Conservation (phyloP, 2,113 vertebrate species). For the Xyrauchen texanus region DNA sequence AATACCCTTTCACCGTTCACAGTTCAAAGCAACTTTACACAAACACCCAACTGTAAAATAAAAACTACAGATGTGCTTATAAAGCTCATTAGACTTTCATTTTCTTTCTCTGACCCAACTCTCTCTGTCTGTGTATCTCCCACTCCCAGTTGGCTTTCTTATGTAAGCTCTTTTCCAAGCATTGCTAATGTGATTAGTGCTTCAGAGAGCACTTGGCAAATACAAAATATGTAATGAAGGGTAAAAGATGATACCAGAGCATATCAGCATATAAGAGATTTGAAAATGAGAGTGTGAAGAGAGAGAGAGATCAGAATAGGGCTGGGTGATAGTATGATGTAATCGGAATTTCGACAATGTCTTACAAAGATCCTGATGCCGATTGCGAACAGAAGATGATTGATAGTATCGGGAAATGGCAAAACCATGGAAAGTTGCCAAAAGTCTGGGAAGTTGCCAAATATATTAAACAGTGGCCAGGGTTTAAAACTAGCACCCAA, state of each 20-base stretch:
- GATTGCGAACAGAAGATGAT: too few relatives aligned
- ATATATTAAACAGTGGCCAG: too few relatives aligned
- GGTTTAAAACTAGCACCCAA: too few relatives aligned
- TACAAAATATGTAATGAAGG: constrained; percentile 57
- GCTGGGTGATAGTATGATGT: too few relatives aligned
- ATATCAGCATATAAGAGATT: constrained; percentile 34
- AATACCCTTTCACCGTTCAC: too few relatives aligned
- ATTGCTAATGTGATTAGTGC: constrained; percentile 53
- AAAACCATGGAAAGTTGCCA: too few relatives aligned
- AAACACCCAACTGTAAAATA: constrained; percentile 11
- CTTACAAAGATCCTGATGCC: too few relatives aligned
- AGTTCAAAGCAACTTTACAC: too few relatives aligned
- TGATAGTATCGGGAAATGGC: too few relatives aligned
- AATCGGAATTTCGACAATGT: too few relatives aligned
- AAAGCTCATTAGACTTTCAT: neutral
- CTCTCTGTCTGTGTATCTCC: constrained; percentile 37
- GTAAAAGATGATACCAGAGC: constrained; percentile 31
- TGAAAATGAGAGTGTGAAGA: neutral
- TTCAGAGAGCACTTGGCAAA: constrained; percentile 42
- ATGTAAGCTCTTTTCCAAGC: constrained; percentile 46
- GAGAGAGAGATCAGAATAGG: neutral
- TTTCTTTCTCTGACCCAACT: neutral
- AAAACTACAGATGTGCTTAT: constrained; percentile 33
- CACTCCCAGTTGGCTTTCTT: constrained; percentile 43
- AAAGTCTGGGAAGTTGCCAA: too few relatives aligned